These are phyloP conservation scores for Tupaia tana DNA, from an alignment of 2,113 vertebrate species.

Conservation along the genomic window DNA sequence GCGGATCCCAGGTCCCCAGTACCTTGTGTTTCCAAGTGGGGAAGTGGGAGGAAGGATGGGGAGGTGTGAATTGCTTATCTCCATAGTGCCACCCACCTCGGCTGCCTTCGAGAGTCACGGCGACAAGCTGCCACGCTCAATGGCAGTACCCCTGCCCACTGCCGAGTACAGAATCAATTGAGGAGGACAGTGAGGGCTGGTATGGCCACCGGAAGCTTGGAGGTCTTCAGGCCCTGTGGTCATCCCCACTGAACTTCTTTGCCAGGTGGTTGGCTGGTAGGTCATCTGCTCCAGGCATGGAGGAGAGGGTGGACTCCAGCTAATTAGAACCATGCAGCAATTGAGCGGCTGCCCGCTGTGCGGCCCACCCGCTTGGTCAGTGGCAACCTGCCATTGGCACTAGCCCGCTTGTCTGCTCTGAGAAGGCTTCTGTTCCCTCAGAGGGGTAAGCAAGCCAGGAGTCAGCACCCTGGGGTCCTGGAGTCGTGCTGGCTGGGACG, in stretches of 20 bases:
- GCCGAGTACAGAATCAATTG: constrained; percentile 3
- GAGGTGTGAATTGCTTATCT: constrained; percentile 71
- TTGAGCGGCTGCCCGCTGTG: not conserved
- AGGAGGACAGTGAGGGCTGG: not conserved
- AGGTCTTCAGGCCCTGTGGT: not conserved
- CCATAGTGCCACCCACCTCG: constrained; percentile 70
- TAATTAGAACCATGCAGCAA: not conserved
- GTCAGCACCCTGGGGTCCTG: not conserved
- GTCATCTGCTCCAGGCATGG: not conserved
- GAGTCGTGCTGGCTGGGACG: not conserved
- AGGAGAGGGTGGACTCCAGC: not conserved
- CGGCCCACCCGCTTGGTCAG: not conserved
- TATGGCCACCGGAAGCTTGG: not conserved
- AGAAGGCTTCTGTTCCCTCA: constrained; percentile 8
- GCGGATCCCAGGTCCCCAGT: constrained; percentile 33
- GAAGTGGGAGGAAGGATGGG: constrained; percentile 67
- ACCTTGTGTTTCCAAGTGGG: constrained; percentile 68
- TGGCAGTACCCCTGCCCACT: constrained; percentile 38
- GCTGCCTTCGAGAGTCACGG: constrained; percentile 16
- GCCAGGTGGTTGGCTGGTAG: not conserved
- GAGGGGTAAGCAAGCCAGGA: not conserved
- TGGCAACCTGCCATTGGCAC: not conserved
- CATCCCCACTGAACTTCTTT: not conserved
- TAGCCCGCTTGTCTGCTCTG: not conserved
- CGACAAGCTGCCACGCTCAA: constrained; percentile 54